Percentiles rank a stretch among this genome's conserved stretches.
Conservation (phyloP, 2,797 vertebrate species). For the Peromyscus melanophrys region DNA sequence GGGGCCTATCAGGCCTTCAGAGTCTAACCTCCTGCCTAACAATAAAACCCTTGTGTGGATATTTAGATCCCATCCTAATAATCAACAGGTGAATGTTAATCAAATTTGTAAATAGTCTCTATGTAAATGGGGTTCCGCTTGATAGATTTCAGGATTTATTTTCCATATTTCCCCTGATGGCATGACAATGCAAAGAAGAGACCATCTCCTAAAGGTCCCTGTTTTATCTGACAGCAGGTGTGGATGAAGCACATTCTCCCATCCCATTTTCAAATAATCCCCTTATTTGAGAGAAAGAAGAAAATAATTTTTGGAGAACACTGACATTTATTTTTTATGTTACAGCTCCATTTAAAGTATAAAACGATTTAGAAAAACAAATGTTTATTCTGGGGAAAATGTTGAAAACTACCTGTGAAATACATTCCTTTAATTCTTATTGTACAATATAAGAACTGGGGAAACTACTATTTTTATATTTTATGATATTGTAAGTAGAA, state of each 20-base stretch:
- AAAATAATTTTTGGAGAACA: neutral
- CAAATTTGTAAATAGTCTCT: neutral
- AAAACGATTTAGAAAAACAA: neutral
- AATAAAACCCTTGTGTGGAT: neutral
- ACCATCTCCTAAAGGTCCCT: fast-evolving
- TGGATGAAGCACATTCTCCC: neutral
- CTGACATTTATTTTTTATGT: neutral
- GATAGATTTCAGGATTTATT: neutral
- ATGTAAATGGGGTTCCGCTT: neutral
- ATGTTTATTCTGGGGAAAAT: neutral
- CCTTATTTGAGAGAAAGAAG: neutral
- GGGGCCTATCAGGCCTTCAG: neutral
- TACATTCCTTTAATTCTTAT: neutral
- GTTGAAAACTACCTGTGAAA: neutral
- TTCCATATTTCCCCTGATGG: neutral
- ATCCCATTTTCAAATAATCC: neutral
- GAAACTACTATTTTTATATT: neutral
- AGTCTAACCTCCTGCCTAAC: neutral
- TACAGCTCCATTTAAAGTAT: neutral
- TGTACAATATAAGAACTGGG: neutral
- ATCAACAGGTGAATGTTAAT: neutral
- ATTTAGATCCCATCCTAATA: neutral
- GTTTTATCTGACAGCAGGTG: neutral
- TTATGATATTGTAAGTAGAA: constrained; percentile 10
- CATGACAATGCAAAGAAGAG: neutral